These are phyloP conservation scores for Meliscaeva auricollis DNA, from an alignment of 2,888 invertebrate species.

Conservation along the genomic window DNA sequence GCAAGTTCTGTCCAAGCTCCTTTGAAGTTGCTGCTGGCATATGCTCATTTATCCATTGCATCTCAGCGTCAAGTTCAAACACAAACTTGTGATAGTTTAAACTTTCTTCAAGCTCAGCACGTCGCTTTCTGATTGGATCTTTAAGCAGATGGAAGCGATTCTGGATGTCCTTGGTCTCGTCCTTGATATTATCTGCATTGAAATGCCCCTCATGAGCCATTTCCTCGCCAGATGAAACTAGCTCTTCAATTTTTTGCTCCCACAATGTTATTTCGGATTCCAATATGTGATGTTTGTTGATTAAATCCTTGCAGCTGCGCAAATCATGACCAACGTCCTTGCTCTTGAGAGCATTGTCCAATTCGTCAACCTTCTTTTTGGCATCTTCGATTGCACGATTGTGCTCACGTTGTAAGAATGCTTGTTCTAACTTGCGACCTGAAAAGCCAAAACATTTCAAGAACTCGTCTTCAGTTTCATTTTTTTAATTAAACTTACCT, in stretches of 20 bases:
- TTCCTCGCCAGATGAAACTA: slow-evolving; percentile 93
- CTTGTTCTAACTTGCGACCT: slow-evolving; percentile 93
- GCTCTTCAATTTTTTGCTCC: slow-evolving; percentile 91
- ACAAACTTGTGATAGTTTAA: slow-evolving; percentile 94
- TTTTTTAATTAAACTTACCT: slow-evolving; percentile 75
- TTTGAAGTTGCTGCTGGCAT: slow-evolving; percentile 91
- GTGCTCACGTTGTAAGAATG: slow-evolving; percentile 92
- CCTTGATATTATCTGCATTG: slow-evolving; percentile 93
- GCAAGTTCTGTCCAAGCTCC: slow-evolving; percentile 92
- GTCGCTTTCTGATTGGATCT: slow-evolving; percentile 89
- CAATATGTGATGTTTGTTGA: slow-evolving; percentile 94
- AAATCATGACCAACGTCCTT: slow-evolving; percentile 95
- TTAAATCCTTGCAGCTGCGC: slow-evolving; percentile 94
- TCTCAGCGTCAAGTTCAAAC: slow-evolving; percentile 95
- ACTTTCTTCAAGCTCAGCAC: slow-evolving; percentile 93
- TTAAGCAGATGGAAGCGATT: slow-evolving; percentile 89
- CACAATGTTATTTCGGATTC: slow-evolving; percentile 95
- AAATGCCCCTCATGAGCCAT: slow-evolving; percentile 98
- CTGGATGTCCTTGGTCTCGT: slow-evolving; percentile 90
- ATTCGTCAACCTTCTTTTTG: slow-evolving; percentile 92
- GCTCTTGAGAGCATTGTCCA: slow-evolving; percentile 91
- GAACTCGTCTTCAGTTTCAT: too few relatives aligned
- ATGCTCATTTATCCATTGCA: slow-evolving; percentile 98
- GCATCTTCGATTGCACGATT: slow-evolving; percentile 95
- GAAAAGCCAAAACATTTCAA: not conserved